phyloP scores from a whole-genome alignment of 2,888 invertebrate genomes.

The Metallyticus violacea region DNA sequence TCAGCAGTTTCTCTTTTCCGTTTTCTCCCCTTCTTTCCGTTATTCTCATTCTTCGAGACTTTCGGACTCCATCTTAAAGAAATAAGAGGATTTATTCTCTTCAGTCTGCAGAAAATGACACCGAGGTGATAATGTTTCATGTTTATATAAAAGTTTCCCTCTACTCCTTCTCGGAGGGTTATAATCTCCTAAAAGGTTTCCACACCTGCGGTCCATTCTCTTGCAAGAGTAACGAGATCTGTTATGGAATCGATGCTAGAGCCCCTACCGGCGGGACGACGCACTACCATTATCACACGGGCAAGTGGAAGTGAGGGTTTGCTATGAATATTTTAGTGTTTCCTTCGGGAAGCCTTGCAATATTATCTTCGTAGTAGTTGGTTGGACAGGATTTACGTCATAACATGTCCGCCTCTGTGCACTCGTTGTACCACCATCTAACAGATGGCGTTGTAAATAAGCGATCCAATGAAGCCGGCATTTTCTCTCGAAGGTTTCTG shows the following conservation, averaged over 20 bases:
- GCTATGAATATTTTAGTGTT: background rate
- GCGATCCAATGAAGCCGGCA: background rate
- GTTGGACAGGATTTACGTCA: background rate
- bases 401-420: too few relatives aligned
- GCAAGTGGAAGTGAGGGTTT: too few relatives aligned
- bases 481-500: too few relatives aligned
- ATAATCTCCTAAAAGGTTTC: constrained; percentile 17
- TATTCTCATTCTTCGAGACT: background rate
- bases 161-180: background rate
- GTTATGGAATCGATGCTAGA: background rate
- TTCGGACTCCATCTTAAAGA: background rate
- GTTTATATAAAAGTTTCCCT: background rate
- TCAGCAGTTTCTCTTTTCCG: too few relatives aligned
- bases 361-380: too few relatives aligned
- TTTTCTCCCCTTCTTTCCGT: too few relatives aligned
- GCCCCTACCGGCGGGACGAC: background rate
- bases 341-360: background rate
- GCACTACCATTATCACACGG: background rate
- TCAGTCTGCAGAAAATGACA: background rate
- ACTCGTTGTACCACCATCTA: too few relatives aligned
- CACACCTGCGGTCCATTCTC: constrained; percentile 6
- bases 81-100: background rate
- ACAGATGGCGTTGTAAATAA: background rate
- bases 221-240: background rate
- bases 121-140: background rate